Conservation (phyloP, 2,797 vertebrate genomes). For the Falco biarmicus region DNA sequence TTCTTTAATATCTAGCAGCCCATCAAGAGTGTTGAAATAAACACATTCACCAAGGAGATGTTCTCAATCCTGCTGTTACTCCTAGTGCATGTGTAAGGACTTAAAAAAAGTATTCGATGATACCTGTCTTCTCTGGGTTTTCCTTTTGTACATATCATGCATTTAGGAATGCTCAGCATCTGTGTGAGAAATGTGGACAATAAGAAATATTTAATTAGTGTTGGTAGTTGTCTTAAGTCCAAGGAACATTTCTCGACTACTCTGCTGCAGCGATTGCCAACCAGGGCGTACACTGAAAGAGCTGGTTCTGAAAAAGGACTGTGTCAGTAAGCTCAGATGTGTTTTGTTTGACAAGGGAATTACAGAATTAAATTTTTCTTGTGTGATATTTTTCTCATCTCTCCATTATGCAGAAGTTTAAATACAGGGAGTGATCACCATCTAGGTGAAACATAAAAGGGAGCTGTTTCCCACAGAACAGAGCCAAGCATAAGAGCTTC, state of each 20-base stretch:
- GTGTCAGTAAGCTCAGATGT: neutral
- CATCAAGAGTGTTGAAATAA: neutral
- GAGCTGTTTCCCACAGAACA: neutral
- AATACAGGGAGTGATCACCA: neutral
- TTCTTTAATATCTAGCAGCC: neutral
- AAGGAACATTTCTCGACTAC: neutral
- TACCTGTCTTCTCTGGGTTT: neutral
- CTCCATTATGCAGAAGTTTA: neutral
- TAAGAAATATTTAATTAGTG: neutral
- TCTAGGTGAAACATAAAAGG: slow-evolving; percentile 2
- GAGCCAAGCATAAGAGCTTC: neutral
- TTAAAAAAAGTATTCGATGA: neutral
- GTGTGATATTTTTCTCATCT: neutral
- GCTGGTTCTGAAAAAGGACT: neutral
- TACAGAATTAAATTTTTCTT: neutral
- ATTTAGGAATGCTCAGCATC: neutral
- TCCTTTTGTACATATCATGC: neutral
- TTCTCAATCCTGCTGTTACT: neutral
- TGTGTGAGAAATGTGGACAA: neutral
- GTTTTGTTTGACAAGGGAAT: neutral
- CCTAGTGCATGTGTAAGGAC: neutral
- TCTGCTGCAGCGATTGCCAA: neutral
- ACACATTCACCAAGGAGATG: neutral
- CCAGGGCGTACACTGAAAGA: neutral
- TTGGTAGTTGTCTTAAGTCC: neutral